These are phyloP conservation scores for Cacoxenus indagator DNA, from an alignment of 2,888 invertebrate genomes.

Conservation along the genomic window DNA sequence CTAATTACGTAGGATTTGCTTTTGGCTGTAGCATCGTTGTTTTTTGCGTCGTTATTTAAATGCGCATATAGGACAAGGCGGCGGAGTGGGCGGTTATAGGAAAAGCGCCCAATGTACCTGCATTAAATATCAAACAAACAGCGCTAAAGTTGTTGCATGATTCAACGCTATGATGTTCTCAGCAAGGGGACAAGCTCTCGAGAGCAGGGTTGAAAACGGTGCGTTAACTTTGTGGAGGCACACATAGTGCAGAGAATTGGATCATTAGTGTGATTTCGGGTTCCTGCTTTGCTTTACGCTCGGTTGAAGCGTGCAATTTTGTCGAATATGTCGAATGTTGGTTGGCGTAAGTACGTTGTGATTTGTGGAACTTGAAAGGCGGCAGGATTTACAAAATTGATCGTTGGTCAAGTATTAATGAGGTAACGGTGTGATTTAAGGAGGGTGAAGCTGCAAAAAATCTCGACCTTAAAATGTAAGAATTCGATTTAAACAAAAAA, in stretches of 20 bases:
- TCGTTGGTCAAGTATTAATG: no score
- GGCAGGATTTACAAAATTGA: no score
- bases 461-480: no score
- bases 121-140: background rate
- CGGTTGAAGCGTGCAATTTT: conserved; percentile 16
- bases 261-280: conserved; percentile 23
- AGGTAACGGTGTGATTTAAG: no score
- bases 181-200: no score
- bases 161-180: no score
- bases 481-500: no score
- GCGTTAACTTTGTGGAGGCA: background rate
- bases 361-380: no score
- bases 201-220: no score
- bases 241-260: background rate
- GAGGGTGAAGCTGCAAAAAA: no score
- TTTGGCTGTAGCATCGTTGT: background rate
- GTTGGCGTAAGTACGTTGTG: no score
- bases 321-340: background rate
- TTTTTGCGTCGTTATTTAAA: conserved; percentile 47
- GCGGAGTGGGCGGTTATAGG: conserved; percentile 31
- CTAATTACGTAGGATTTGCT: conserved; percentile 52
- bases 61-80: conserved; percentile 32
- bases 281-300: background rate
- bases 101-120: background rate
- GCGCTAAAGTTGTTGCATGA: no score